A percentile compares a stretch with the other conserved stretches of the same genome.
Evolutionary conservation across 2,888 invertebrate species (phyloP).

Genomic region (Suillia variegata): DNA sequence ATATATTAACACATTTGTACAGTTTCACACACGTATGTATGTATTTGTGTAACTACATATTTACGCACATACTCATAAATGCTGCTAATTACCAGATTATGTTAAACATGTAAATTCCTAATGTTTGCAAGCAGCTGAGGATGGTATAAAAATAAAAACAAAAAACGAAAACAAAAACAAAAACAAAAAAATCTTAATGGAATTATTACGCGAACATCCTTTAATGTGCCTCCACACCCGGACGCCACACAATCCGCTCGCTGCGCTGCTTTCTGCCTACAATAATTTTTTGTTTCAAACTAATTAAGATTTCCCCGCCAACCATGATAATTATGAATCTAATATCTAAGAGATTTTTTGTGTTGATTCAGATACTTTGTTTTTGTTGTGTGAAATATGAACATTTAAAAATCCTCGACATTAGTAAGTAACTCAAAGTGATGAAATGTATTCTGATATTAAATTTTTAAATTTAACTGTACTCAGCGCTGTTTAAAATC

Average conservation of each 20-base stretch:
- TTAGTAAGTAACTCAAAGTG: too few species aligned
- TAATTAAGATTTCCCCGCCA: not conserved
- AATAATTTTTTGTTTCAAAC: not conserved
- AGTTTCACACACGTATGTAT: constrained; percentile 11
- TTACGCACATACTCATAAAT: constrained; percentile 15
- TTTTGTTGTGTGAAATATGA: not conserved
- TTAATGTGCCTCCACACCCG: not conserved
- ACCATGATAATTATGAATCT: constrained; percentile 13
- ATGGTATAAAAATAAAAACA: not conserved
- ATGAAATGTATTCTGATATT: too few species aligned
- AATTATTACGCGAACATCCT: constrained; percentile 19
- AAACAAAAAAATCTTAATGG: constrained; percentile 13
- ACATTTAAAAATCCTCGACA: too few species aligned
- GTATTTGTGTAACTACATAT: not conserved
- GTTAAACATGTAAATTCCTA: constrained; percentile 24
- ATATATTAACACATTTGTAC: constrained; percentile 10
- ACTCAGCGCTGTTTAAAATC: not conserved
- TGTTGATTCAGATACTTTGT: not conserved
- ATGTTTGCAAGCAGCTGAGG: constrained; percentile 17
- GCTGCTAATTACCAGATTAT: constrained; percentile 33
- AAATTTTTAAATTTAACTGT: not conserved
- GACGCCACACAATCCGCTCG: not conserved
- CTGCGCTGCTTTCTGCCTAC: too few species aligned
- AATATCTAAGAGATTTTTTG: not conserved
- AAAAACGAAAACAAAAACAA: not conserved